These are phyloP conservation scores for Agonopterix subpropinquella DNA, from an alignment of 2,888 invertebrate species.

Conservation along the genomic window DNA sequence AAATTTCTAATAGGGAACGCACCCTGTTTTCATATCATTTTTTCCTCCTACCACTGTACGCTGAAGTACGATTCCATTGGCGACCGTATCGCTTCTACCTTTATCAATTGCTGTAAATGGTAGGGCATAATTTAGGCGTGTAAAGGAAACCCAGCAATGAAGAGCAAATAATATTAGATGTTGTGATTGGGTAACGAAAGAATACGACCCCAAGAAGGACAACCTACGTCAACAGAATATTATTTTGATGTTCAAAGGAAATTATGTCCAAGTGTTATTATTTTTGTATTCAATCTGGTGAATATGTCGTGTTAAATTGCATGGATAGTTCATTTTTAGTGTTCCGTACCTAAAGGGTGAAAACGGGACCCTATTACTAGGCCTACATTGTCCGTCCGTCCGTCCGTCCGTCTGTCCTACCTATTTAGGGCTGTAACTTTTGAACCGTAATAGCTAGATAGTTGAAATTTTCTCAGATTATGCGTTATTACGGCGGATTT, in stretches of 20 bases:
- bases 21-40: slow-evolving; percentile 51
- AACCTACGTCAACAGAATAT: slow-evolving; percentile 13
- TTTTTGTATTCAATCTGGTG: too few species aligned
- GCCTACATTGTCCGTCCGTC: too few species aligned
- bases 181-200: background rate
- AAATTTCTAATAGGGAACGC: slow-evolving; percentile 56
- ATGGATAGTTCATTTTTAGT: too few species aligned
- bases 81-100: background rate
- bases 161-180: background rate
- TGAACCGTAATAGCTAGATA: too few species aligned
- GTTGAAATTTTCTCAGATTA: too few species aligned
- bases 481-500: too few species aligned
- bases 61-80: background rate
- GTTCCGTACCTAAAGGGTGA: too few species aligned
- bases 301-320: too few species aligned
- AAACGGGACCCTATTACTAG: too few species aligned
- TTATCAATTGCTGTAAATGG: slow-evolving; percentile 19
- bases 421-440: too few species aligned
- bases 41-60: slow-evolving; percentile 14
- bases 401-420: too few species aligned
- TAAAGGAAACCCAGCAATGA: background rate
- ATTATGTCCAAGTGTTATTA: too few species aligned
- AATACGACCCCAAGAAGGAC: background rate
- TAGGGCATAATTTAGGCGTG: background rate
- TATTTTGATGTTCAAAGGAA: slow-evolving; percentile 16